A percentile compares a stretch with the other conserved stretches of the same genome.
Conservation (phyloP, 2,113 vertebrate genomes). For the Burhinus oedicnemus region DNA sequence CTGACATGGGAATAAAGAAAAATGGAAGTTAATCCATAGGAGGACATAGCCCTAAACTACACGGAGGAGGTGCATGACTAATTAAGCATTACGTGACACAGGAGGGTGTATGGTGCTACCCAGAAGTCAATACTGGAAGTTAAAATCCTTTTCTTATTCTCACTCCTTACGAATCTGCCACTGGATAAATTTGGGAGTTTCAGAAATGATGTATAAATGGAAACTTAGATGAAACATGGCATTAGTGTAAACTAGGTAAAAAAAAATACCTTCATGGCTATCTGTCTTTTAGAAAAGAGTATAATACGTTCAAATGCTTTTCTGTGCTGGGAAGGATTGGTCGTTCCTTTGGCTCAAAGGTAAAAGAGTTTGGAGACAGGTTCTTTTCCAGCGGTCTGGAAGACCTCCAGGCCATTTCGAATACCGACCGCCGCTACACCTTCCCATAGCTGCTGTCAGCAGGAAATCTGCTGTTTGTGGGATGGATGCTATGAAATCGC, state of each 20-base stretch:
- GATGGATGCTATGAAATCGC: not conserved
- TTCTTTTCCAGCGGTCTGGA: not conserved
- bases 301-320: not conserved
- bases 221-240: not conserved
- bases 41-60: not conserved
- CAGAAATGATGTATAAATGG: not conserved
- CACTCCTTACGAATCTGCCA: not conserved
- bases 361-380: not conserved
- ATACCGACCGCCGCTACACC: not conserved
- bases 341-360: not conserved
- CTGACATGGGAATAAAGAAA: not conserved
- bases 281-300: not conserved
- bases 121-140: not conserved
- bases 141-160: not conserved
- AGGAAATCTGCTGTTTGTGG: not conserved
- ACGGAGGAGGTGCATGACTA: fast-evolving
- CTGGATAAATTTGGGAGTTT: not conserved
- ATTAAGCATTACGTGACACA: not conserved
- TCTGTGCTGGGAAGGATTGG: not conserved
- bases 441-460: not conserved
- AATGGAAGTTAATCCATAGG: not conserved
- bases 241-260: not conserved
- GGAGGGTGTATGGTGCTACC: not conserved
- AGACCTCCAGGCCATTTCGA: not conserved
- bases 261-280: not conserved